These are phyloP conservation scores for Melieria picta DNA, from an alignment of 2,888 invertebrate genomes.

Conservation along the genomic window DNA sequence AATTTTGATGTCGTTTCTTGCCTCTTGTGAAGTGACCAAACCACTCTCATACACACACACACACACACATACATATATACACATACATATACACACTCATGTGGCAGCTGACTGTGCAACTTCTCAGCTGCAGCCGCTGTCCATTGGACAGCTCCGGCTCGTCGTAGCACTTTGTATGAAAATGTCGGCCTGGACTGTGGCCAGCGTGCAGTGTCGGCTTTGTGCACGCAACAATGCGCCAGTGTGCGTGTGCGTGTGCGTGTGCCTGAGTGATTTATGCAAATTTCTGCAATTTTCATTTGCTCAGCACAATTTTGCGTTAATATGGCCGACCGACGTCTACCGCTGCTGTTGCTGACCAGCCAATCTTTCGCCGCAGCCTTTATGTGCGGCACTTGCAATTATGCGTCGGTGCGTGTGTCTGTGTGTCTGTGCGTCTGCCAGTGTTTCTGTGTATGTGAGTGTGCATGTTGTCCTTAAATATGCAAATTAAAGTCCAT, in stretches of 20 bases:
- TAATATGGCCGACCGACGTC: too few relatives aligned
- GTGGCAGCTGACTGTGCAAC: too few relatives aligned
- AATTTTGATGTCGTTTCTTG: too few relatives aligned
- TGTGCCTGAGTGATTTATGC: neutral
- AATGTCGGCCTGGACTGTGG: neutral
- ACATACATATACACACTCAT: too few relatives aligned
- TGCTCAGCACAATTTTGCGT: too few relatives aligned
- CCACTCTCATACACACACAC: slow-evolving; percentile 13
- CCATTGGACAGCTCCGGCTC: too few relatives aligned
- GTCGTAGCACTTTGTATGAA: too few relatives aligned
- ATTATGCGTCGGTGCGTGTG: neutral
- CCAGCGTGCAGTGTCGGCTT: slow-evolving; percentile 12
- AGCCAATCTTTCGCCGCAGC: too few relatives aligned
- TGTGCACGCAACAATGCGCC: neutral
- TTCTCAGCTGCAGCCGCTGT: too few relatives aligned
- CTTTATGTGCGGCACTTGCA: neutral
- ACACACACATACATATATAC: neutral
- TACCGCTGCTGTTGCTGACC: too few relatives aligned
- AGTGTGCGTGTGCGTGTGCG: neutral
- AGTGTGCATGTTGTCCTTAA: slow-evolving; percentile 6
- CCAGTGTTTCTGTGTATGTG: neutral
- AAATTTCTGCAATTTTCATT: too few relatives aligned
- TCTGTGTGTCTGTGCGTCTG: neutral
- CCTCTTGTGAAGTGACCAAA: neutral
- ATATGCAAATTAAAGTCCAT: slow-evolving; percentile 54